These are phyloP conservation scores for Lacerta bilineata DNA, from an alignment of 2,797 vertebrate genomes.

Conservation along the genomic window DNA sequence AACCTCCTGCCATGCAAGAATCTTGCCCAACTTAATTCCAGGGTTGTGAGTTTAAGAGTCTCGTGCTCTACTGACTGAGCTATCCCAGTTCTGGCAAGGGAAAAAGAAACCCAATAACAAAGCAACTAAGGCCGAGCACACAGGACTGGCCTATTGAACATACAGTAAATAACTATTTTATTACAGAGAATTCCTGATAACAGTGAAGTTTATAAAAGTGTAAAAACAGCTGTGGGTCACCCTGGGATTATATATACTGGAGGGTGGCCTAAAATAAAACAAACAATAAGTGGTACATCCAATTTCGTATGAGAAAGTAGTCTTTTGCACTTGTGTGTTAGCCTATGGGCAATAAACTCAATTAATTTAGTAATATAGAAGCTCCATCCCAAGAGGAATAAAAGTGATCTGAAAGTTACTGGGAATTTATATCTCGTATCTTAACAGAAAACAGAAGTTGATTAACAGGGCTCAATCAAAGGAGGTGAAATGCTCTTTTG, in stretches of 20 bases:
- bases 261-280: background rate
- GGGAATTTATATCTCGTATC: background rate
- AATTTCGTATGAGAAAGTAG: background rate
- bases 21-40: too few species aligned
- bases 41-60: too few species aligned
- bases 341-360: background rate
- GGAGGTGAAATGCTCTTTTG: background rate
- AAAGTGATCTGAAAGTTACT: conserved; percentile 37
- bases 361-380: conserved; percentile 35
- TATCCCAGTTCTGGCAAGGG: too few species aligned
- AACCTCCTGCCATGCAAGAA: too few species aligned
- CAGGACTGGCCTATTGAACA: background rate
- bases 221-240: background rate
- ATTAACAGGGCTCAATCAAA: conserved; percentile 18
- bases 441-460: background rate
- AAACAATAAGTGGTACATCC: too few species aligned
- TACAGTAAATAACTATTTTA: background rate
- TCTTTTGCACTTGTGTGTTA: background rate
- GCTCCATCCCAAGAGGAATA: conserved; percentile 16
- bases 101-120: too few species aligned
- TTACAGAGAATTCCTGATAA: background rate
- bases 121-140: too few species aligned
- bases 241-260: background rate
- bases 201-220: background rate
- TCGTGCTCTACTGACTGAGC: too few species aligned